Evolutionary conservation across 2,888 invertebrate species (phyloP), one percentile per base, ranked within the genome.

Genomic region (Hyposoter dolosus): DNA sequence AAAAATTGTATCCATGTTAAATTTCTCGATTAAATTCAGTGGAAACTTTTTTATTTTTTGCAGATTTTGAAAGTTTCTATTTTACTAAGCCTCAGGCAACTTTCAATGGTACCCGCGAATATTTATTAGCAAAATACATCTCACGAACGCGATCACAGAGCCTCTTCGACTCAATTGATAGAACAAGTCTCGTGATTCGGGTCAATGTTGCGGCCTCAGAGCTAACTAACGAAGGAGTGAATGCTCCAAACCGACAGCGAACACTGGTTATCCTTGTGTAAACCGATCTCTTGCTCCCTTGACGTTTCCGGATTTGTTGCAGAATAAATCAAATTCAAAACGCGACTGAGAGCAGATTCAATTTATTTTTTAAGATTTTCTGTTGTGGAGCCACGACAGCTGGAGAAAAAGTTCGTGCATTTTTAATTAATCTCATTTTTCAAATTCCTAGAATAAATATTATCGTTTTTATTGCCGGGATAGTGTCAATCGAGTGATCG

Each of bases 121-220:
- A 47, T 28, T 66, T 66, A 32, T 35, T 7, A 23, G 28, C 28
- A 6, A n/a, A 43, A 12, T 68, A 45, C 28, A 47, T 17, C 45
- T 69, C 28, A 47, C 19, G 28, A 69, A n/a, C 28, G 17, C 28
- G 17, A 47, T 69, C 45, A 47, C 23, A 47, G 69, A 17, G 45
- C 32, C 45, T 69, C 28, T 45, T 45, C 47, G n/a, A 47, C 28
- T 47, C 17, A 32, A 69, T 47, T 15, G 28, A 60, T 60, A 1
- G 15, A 28, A 28, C 43, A 82, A 81, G 69, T 80, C 43, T 77
- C 32, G 86, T 89, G 89, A 93, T 92, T 89, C 86, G 86, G 93
- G 93, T 91, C 93, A 93, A 93, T 93, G 93, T 92, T 90, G 84
- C 87, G 91, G 89, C 92, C 93, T 93, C 90, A 88, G 86, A 88